Evolutionary conservation across 37 sponge, comb jelly and placozoan genomes (phyloP), one percentile per base, ranked within the genome.

Genomic region (Beroe ovata): DNA sequence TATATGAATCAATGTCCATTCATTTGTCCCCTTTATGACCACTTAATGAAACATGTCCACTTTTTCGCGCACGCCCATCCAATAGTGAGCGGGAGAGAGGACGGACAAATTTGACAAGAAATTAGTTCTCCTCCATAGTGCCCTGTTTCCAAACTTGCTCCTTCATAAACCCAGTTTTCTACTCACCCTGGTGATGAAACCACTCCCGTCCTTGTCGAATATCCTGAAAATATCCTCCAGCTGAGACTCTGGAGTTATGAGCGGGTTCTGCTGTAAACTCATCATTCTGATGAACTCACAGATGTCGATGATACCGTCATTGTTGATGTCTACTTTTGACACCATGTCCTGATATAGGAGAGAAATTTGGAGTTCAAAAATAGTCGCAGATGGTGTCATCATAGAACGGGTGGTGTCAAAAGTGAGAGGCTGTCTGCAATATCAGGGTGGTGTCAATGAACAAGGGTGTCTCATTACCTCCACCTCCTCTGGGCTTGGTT

Each of bases 201-300:
- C 84, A 23, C 84, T 77, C 1, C 47, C 47, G 28, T 40, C 84
- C 38, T 77, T 77, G 29, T 77, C 84, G 33, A 77, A 77, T n/a
- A 77, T 77, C 38, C 54, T 22, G 54, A 77, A 77, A 4, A 77
- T 77, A 41, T 77, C 84, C 22, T 77, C 84, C 23, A 77, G 84
- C 38, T 77, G 84, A 40, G 23, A n/a, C 54, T 77, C 84, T 42
- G 84, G 84, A 6, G 84, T 77, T 1, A 77, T 77, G 2, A 77
- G 84, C 3, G 84, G 84, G 47, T 77, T 77, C 54, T 77, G 84
- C 21, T 77, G 84, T 0, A 77, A 54, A 42, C 84, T 77, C 84
- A 77, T 77, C 84, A 77, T 77, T 40, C 84, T 1, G 84, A 77
- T 77, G 41, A 77, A 77, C 84, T 77, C 84, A 29, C 84, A 77